A percentile compares a stretch with the other conserved stretches of the same genome.
Evolutionary conservation across 2,113 vertebrate genomes (phyloP).

Genomic region (Phainopepla nitens): DNA sequence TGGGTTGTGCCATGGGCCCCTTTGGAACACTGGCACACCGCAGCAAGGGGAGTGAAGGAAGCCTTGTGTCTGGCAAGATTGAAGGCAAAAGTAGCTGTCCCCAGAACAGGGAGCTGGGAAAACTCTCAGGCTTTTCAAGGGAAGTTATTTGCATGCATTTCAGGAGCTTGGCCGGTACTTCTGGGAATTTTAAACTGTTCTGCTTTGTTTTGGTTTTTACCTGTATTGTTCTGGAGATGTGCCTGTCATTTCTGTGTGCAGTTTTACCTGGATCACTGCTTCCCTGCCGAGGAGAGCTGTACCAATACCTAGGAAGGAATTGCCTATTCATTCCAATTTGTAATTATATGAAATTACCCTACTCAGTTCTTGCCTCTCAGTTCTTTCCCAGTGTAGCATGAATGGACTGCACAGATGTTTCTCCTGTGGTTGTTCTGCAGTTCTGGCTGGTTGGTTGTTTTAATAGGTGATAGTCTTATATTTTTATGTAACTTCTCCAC

Average conservation of each 20-base stretch:
- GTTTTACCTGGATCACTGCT: background rate
- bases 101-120: background rate
- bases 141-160: background rate
- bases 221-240: background rate
- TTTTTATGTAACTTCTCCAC: background rate
- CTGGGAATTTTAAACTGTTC: background rate
- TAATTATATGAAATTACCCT: background rate
- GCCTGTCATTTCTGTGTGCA: background rate
- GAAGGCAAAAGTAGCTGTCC: background rate
- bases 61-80: background rate
- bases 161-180: background rate
- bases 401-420: background rate
- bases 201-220: background rate
- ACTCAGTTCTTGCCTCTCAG: background rate
- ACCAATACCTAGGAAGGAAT: background rate
- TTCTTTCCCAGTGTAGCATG: background rate
- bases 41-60: background rate
- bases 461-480: background rate
- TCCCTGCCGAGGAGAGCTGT: background rate
- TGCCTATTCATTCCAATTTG: background rate
- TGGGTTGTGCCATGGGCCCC: background rate
- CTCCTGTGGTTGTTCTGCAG: background rate
- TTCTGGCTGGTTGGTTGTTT: background rate
- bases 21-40: background rate
- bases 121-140: background rate